phyloP scores from a whole-genome alignment of 2,888 invertebrate genomes.

The Lymantria monacha region DNA sequence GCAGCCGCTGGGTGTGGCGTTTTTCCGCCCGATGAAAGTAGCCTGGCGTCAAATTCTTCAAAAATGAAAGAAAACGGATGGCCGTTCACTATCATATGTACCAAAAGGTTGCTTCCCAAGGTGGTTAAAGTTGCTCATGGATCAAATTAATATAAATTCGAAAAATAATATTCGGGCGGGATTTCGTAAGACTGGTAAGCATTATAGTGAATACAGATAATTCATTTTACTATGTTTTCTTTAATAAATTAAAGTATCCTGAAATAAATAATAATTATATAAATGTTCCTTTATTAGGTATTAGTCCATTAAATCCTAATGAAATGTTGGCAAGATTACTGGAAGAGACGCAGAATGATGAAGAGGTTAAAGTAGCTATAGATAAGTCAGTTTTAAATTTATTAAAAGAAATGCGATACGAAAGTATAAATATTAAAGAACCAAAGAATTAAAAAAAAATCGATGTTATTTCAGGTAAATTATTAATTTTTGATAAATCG shows the following conservation, averaged over 20 bases:
- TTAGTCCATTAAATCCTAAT: conserved; percentile 18
- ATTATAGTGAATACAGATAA: too few species aligned
- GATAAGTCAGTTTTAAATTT: background rate
- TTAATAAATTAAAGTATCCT: too few species aligned
- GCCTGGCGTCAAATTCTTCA: conserved; percentile 28
- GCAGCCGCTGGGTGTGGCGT: background rate
- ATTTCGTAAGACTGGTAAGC: conserved; percentile 26
- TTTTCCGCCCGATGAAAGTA: conserved; percentile 21
- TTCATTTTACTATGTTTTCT: too few species aligned
- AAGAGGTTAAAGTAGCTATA: background rate
- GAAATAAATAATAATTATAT: too few species aligned
- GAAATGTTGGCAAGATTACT: conserved; percentile 22
- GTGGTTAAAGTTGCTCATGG: conserved; percentile 18
- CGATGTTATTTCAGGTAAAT: too few species aligned
- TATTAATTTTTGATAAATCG: too few species aligned
- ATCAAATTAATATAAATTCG: conserved; percentile 13
- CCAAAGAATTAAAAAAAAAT: too few species aligned
- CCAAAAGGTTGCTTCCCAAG: conserved; percentile 28
- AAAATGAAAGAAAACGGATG: conserved; percentile 29
- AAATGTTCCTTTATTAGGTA: too few species aligned
- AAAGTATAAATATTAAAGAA: too few species aligned
- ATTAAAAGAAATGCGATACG: too few species aligned
- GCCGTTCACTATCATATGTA: conserved; percentile 12
- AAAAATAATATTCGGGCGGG: conserved; percentile 22
- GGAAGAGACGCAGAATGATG: conserved; percentile 1